Evolutionary conservation across 2,113 vertebrate species (phyloP).

Genomic region (Callocephalon fimbriatum): DNA sequence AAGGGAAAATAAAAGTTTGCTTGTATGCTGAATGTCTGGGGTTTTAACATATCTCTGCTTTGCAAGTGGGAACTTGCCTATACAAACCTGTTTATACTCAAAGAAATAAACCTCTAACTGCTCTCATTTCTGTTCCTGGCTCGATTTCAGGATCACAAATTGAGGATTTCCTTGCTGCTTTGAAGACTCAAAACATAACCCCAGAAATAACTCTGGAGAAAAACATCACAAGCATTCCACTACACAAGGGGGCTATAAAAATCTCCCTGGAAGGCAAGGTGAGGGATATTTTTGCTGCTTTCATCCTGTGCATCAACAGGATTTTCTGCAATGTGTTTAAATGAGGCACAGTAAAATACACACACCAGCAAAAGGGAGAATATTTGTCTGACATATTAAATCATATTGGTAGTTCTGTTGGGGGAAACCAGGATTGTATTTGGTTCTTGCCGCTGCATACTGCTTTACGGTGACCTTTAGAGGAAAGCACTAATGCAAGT

Average conservation of each 20-base stretch:
- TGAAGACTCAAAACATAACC: constrained; percentile 84
- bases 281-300: not conserved
- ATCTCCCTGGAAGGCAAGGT: constrained; percentile 85
- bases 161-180: constrained; percentile 83
- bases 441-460: not conserved
- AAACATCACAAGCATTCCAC: constrained; percentile 79
- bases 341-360: not conserved
- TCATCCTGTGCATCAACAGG: not conserved
- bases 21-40: not conserved
- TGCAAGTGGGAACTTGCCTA: not conserved
- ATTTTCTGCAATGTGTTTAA: not conserved
- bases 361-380: not conserved
- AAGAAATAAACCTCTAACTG: not conserved
- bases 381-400: not conserved
- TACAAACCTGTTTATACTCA: not conserved
- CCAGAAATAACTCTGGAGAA: constrained; percentile 79
- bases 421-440: not conserved
- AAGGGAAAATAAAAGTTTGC: not conserved
- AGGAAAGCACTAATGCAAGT: not conserved
- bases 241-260: constrained; percentile 87
- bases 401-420: not conserved
- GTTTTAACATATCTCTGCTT: not conserved
- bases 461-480: not conserved
- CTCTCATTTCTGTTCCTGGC: not conserved
- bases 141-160: constrained; percentile 82